Conservation (phyloP, 2,797 vertebrate species). For the Streptopelia turtur region DNA sequence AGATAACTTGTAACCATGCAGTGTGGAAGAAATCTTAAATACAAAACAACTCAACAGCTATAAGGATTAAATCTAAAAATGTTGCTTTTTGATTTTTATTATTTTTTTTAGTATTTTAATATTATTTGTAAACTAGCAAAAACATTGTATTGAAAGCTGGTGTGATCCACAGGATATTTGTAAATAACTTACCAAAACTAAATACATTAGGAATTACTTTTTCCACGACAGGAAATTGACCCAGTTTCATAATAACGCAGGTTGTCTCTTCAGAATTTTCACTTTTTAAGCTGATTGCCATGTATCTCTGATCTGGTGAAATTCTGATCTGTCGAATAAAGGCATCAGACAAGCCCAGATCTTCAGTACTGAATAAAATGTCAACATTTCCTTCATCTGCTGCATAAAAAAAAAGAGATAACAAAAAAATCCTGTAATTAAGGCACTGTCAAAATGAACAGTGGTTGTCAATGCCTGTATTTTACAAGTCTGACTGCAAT, state of each 20-base stretch:
- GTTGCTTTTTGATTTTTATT: not conserved
- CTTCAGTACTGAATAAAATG: constrained; percentile 81
- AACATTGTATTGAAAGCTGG: not conserved
- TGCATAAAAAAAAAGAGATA: constrained; percentile 14
- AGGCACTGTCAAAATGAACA: not conserved
- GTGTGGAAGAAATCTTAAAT: not conserved
- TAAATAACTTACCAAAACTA: constrained; percentile 87
- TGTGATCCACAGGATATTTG: not conserved
- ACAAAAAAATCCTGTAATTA: not conserved
- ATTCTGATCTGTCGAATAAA: constrained; percentile 88
- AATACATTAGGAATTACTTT: constrained; percentile 84
- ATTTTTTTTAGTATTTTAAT: not conserved
- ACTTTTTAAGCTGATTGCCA: constrained; percentile 85
- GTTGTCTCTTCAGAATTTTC: constrained; percentile 79
- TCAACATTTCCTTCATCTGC: constrained; percentile 77
- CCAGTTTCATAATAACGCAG: constrained; percentile 85
- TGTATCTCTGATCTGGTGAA: constrained; percentile 85
- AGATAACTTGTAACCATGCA: not conserved
- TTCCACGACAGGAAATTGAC: constrained; percentile 50
- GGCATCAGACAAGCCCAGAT: constrained; percentile 77
- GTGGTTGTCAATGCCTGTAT: not conserved
- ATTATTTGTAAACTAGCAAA: not conserved
- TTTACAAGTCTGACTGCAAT: not conserved
- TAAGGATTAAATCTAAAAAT: not conserved
- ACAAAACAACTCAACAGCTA: not conserved